Evolutionary conservation across 2,888 invertebrate species (phyloP), one percentile per base, ranked within the genome.

Genomic region (Drosophila gaucha): DNA sequence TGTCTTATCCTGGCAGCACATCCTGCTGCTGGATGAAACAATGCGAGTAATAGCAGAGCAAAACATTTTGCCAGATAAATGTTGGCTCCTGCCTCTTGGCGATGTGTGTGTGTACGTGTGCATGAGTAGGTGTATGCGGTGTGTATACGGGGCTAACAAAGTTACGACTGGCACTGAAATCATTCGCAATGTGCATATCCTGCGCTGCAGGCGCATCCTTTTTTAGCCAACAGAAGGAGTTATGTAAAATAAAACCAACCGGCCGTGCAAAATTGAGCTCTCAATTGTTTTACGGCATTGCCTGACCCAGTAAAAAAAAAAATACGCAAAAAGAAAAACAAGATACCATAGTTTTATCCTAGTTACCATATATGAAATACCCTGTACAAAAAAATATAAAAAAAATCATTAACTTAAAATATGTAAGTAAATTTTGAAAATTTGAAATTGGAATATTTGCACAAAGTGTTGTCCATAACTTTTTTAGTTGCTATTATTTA

Each of bases 21-120:
- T 58, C 58, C 67, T 41, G 60, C 35, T 54, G 14, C 39, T 51
- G 50, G 51, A 39, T 65, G 58, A 57, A 68, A 84, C 80, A 87
- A 78, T 72, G 57, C 63, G 58, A 72, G 50, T 72, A 80, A 84
- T 79, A 62, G 56, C 43, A 68, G 72, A 63, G 74, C 68, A 84
- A 87, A 84, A 82, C 87, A 84, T 80, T 82, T 78, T 69, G 41
- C 62, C 52, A 87, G 72, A 80, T 87, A 86, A 74, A 84, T 71
- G 87, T 60, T 57, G 63, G 39, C 41, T 30, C 36, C 36, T 68
- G 64, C 62, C 67, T 50, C 43, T 41, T 58, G 64, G 64, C 62
- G 31, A 44, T 26, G 14, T 24, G 2, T 20, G 1, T 20, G 10
- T 31, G 6, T 28, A n/a, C n/a, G 12, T 18, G 35, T 38, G 14